A percentile compares a stretch with the other conserved stretches of the same genome.
Conservation (phyloP, 2,797 vertebrate species). For the Melopsittacus undulatus region DNA sequence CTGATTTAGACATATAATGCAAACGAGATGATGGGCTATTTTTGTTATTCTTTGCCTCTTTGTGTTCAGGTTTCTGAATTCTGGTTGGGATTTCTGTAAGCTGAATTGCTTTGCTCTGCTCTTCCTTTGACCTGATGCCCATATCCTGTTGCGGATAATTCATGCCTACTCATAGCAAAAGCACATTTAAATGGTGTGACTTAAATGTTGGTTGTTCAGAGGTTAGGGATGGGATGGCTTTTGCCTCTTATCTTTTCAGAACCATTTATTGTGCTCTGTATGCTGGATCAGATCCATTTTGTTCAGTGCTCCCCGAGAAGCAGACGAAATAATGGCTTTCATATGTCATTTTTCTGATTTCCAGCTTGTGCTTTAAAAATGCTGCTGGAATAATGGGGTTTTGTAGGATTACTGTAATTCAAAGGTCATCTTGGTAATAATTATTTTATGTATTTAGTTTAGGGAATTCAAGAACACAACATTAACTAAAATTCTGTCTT, state of each 20-base stretch:
- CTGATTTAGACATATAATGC: neutral
- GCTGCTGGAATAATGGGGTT: conserved; percentile 3
- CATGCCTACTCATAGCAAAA: neutral
- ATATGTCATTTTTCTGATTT: neutral
- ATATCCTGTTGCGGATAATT: conserved; percentile 18
- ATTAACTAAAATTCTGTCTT: neutral
- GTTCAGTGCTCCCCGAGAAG: neutral
- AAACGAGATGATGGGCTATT: neutral
- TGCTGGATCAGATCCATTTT: conserved; percentile 8
- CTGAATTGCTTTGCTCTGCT: neutral
- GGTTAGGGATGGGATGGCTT: conserved; percentile 54
- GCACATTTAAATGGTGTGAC: conserved; percentile 38
- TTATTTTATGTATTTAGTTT: neutral
- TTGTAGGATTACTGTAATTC: conserved; percentile 46
- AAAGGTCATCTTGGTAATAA: conserved; percentile 1
- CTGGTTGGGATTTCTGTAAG: neutral
- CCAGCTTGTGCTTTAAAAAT: neutral
- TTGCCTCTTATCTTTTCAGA: conserved; percentile 44
- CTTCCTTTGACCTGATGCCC: neutral
- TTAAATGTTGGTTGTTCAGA: conserved; percentile 33
- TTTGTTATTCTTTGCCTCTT: neutral
- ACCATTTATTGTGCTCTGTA: conserved; percentile 10
- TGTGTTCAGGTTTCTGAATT: neutral
- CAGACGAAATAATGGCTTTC: conserved; percentile 28
- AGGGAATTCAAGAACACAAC: neutral